Conservation (phyloP, 2,113 vertebrate species). For the Gavialis gangeticus region DNA sequence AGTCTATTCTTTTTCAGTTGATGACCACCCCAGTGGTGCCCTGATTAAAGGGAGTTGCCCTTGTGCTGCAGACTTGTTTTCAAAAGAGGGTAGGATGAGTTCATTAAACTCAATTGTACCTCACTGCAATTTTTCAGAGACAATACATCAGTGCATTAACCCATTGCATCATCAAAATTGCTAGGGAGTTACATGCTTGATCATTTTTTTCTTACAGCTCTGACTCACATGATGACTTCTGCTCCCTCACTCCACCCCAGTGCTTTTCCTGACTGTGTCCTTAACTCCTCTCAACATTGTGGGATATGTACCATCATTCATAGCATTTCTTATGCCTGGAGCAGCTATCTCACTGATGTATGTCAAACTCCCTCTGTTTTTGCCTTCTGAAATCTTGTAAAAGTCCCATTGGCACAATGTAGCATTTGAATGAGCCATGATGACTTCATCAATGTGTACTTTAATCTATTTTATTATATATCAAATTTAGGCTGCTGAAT, state of each 20-base stretch:
- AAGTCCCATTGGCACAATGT: background rate
- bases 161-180: background rate
- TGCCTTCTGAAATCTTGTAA: background rate
- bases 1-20: background rate
- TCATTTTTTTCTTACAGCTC: background rate
- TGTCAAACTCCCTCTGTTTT: background rate
- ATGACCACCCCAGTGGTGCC: background rate
- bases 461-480: background rate
- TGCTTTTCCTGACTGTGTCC: background rate
- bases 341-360: background rate
- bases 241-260: background rate
- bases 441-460: background rate
- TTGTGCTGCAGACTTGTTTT: background rate
- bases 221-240: background rate
- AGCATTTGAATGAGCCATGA: background rate
- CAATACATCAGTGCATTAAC: background rate
- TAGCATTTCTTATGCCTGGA: background rate
- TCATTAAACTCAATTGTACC: background rate
- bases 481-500: background rate
- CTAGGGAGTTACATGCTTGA: background rate
- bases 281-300: fast-evolving
- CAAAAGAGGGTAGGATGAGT: background rate
- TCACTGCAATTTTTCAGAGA: background rate
- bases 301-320: background rate
- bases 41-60: fast-evolving